Evolutionary conservation across 2,888 invertebrate species (phyloP), one percentile per base, ranked within the genome.

Genomic region (Thera obeliscata): DNA sequence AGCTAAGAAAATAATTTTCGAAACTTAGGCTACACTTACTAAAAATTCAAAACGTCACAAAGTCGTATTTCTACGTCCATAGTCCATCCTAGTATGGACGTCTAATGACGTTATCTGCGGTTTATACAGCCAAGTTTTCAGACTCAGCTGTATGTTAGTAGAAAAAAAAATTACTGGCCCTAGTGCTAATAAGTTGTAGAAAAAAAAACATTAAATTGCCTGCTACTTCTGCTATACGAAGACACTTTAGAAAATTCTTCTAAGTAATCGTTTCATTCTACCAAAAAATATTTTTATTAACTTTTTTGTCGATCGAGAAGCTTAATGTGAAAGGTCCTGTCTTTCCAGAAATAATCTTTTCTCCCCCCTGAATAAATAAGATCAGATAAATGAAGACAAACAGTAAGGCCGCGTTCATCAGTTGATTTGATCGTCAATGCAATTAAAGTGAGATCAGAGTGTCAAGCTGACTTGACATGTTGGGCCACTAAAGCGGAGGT

Each of bases 381-480:
- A 49, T 22, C 55, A 35, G 54, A 48, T 59, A 59, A 56, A 62
- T n/a, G 46, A 5, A 56, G 43, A 62, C 54, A 59, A 67, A 59
- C 38, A 67, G 66, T 66, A 69, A 71, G 66, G 59, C 61, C 9
- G 54, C 57, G 64, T 63, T 69, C 61, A 64, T 67, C 63, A 56
- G 54, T 60, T 58, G 69, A 72, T 70, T 79, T 84, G 82, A 83
- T 85, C 83, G 66, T 66, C 64, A 61, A 83, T 81, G 81, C 81
- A 85, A 85, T 87, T 86, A 86, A 83, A 82, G 75, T 72, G 78
- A 82, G 82, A 84, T 86, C 79, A 81, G 76, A 70, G 71, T 81
- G 78, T 80, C 80, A 81, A 75, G 78, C 66, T 69, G 65, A 56
- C 69, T 74, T 77, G 77, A 74, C 64, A 73, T 8, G 76, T 76